Percentiles rank a stretch among this genome's conserved stretches.
phyloP scores from a whole-genome alignment of 2,113 vertebrate species.

The Hippocampus guttulatus region DNA sequence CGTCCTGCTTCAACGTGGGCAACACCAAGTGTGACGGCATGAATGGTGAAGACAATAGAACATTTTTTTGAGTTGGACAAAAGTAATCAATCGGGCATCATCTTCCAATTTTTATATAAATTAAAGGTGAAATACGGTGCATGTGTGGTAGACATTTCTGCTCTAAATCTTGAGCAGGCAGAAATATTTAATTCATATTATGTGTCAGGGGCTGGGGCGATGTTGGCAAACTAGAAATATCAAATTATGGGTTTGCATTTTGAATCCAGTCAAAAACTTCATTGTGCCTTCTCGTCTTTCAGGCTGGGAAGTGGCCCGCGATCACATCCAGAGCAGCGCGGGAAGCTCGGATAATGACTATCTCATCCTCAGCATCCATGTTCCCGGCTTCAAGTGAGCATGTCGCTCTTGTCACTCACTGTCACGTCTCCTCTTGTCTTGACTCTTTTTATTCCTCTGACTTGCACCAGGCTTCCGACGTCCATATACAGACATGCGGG shows the following conservation, averaged over 20 bases:
- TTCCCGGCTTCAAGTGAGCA: conserved; percentile 93
- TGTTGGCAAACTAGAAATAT: no score
- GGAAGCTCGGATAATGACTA: conserved; percentile 96
- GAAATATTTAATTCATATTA: no score
- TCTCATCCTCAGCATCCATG: conserved; percentile 90
- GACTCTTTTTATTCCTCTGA: neutral
- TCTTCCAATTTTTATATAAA: no score
- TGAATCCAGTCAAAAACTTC: neutral
- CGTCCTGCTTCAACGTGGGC: conserved; percentile 94
- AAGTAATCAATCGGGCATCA: neutral
- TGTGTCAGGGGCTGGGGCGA: no score
- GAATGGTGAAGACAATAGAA: conserved; percentile 76
- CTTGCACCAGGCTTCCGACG: conserved; percentile 78
- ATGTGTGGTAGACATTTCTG: no score
- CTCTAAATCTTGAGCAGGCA: no score
- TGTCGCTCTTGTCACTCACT: neutral
- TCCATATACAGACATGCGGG: conserved; percentile 80
- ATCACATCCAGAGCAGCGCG: conserved; percentile 86
- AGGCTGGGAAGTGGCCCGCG: conserved; percentile 96
- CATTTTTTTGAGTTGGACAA: neutral
- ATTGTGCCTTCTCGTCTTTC: neutral
- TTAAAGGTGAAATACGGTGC: no score
- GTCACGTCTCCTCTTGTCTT: neutral
- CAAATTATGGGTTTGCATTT: neutral
- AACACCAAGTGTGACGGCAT: conserved; percentile 93